Base-by-base conservation (phyloP, 2,113 vertebrate genomes). In the Phaetusa simplex region DNA sequence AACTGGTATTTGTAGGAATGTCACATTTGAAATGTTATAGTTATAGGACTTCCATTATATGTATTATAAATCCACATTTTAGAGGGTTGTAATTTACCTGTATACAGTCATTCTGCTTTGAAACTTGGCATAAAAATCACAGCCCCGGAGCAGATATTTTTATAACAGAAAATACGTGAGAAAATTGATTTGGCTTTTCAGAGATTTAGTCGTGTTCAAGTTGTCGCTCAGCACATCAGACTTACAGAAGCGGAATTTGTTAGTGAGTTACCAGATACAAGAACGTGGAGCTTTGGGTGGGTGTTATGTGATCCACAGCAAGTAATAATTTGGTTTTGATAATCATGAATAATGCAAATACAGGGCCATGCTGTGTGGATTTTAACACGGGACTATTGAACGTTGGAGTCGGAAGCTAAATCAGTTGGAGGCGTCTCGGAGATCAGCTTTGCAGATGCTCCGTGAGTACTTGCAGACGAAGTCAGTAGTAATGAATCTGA, bases 101-200 rank as follows among this genome's bases (percentile, higher is more conserved):
- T 76, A 49, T 45, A 61, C 56, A 90, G 72, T 93, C 34, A 42
- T 72, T 86, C n/a, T 67, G 45, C 82, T 89, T 89, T 91, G 73
- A 79, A 91, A 74, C 67, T 67, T 80, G 67, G 67, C 72, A 84
- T 91, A 81, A 95, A 97, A 96, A 53, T 87, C 79, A 74, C 56
- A 93, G 69, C 42, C 47, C 69, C 19, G 27, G 70, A 94, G 62
- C 73, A 76, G 76, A 52, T 93, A 73, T 88, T 90, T 95, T 95
- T 95, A 43, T 55, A 94, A 91, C 30, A 49, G 66, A 82, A 93
- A 90, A 82, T 94, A 70, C 5, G 8, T 87, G 86, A 93, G 61
- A 62, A 89, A 96, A 94, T 36, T 40, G 19, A 78, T 94, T 93
- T 91, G 76, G 36, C 82, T 95, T 91, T 82, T 89, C 42, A 84